These are phyloP conservation scores for Apodemus speciosus DNA, from an alignment of 2,113 vertebrate genomes.

Conservation along the genomic window DNA sequence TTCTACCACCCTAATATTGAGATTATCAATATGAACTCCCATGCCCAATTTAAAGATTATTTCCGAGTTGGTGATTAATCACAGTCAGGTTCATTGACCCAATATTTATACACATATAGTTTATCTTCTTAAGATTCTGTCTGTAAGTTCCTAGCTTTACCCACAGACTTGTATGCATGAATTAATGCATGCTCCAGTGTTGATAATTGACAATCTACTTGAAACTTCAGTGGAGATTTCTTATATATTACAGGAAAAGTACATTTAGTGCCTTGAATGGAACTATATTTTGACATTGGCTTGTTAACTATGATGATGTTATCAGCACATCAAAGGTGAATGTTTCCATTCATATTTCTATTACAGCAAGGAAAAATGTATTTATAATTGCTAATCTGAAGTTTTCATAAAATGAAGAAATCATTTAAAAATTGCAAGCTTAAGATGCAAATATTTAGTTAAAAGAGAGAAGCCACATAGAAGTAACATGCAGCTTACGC, in stretches of 20 bases:
- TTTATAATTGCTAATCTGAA: not conserved
- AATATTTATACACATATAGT: not conserved
- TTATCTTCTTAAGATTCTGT: not conserved
- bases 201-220: not conserved
- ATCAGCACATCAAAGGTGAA: not conserved
- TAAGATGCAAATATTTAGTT: not conserved
- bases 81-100: not conserved
- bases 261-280: not conserved
- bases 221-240: not conserved
- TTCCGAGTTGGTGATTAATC: conserved; percentile 14
- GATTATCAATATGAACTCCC: not conserved
- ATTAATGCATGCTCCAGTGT: not conserved
- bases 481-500: not conserved
- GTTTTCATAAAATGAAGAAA: conserved; percentile 42
- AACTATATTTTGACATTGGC: not conserved
- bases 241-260: not conserved
- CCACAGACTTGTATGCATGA: not conserved
- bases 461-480: not conserved
- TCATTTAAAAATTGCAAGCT: not conserved
- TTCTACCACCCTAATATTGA: not conserved
- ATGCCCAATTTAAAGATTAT: not conserved
- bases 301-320: not conserved
- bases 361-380: not conserved
- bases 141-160: not conserved
- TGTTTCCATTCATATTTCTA: not conserved